phyloP scores from a whole-genome alignment of 2,888 invertebrate genomes.

The Crematogaster levior region DNA sequence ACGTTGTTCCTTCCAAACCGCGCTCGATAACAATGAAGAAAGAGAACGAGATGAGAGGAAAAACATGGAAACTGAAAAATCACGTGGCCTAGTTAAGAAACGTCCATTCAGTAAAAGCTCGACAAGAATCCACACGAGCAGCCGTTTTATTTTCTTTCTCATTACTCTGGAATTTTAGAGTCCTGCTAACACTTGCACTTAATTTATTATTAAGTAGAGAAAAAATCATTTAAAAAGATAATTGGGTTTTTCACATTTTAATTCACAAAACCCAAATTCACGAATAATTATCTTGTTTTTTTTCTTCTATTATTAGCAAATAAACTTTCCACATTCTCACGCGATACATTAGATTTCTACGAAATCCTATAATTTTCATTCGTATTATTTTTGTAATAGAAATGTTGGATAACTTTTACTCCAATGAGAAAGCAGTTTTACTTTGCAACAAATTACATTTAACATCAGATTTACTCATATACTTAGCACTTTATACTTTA shows the following conservation, averaged over 20 bases:
- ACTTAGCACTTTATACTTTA: background rate
- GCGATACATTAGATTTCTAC: background rate
- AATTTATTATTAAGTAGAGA: background rate
- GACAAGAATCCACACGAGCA: slow-evolving; percentile 41
- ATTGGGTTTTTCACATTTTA: slow-evolving; percentile 25
- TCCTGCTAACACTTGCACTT: slow-evolving; percentile 8
- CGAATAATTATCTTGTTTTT: slow-evolving; percentile 9
- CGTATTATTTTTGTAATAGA: background rate
- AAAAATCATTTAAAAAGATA: slow-evolving; percentile 17
- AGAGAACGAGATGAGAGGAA: slow-evolving; percentile 15
- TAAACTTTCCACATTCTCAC: background rate
- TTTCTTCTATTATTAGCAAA: background rate
- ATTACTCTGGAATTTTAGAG: slow-evolving; percentile 18
- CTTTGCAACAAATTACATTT: background rate
- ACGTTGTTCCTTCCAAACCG: slow-evolving; percentile 48
- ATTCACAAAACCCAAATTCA: slow-evolving; percentile 8
- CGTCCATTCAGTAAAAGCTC: slow-evolving; percentile 55
- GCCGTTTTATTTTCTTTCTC: slow-evolving; percentile 35
- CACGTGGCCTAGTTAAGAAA: slow-evolving; percentile 52
- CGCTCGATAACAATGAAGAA: slow-evolving; percentile 42
- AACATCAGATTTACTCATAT: background rate
- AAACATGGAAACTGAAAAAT: slow-evolving; percentile 48
- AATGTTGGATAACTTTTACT: background rate
- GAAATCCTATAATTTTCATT: background rate
- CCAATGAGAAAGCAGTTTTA: background rate